Evolutionary conservation across 2,888 invertebrate genomes (phyloP).

Genomic region (Drosophila mercatorum): DNA sequence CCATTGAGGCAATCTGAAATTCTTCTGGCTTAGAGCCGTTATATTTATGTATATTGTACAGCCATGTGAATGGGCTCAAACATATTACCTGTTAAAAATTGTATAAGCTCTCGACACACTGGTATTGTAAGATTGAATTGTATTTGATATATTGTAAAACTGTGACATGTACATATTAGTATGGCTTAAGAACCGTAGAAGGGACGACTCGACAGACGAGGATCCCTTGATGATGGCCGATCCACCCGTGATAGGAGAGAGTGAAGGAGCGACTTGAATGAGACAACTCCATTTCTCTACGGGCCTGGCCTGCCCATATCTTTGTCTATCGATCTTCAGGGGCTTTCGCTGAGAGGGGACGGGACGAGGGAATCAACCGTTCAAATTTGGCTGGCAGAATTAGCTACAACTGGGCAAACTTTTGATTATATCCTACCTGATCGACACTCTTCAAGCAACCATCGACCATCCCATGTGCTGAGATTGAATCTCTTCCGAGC

Average conservation of each 20-base stretch:
- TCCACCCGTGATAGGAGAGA: conserved; percentile 14
- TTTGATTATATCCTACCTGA: conserved; percentile 13
- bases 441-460: conserved; percentile 13
- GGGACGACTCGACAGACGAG: conserved; percentile 20
- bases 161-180: conserved; percentile 56
- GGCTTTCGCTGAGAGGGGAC: conserved; percentile 28
- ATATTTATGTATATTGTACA: conserved; percentile 17
- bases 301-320: conserved; percentile 33
- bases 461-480: conserved; percentile 20
- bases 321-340: conserved; percentile 26
- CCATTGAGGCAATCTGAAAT: not conserved
- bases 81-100: conserved; percentile 10
- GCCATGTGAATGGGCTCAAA: conserved; percentile 8
- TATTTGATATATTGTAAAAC: conserved; percentile 50
- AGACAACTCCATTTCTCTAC: conserved; percentile 27
- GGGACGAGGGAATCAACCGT: conserved; percentile 24
- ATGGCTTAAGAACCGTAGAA: conserved; percentile 27
- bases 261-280: conserved; percentile 29
- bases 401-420: conserved; percentile 28
- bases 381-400: conserved; percentile 25
- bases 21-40: conserved; percentile 10
- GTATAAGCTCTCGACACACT: conserved; percentile 16
- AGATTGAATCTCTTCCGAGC: conserved; percentile 10
- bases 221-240: conserved; percentile 37
- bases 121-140: conserved; percentile 48